Percentiles rank a stretch among this genome's conserved stretches.
These are phyloP conservation scores for Heliconius hermathena DNA, from an alignment of 1,140 invertebrate genomes.

Conservation along the genomic window DNA sequence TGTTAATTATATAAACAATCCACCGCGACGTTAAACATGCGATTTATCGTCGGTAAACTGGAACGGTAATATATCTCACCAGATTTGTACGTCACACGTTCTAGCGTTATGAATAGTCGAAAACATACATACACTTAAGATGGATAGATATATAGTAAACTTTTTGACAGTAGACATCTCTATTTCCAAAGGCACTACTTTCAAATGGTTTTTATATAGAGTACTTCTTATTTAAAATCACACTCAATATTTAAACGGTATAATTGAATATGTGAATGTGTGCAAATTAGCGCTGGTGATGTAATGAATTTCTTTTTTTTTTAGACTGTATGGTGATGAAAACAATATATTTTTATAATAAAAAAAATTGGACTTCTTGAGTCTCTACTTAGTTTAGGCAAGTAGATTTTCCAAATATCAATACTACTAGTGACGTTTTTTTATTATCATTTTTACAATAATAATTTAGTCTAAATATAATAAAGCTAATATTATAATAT, in stretches of 20 bases:
- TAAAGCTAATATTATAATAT: too few relatives aligned
- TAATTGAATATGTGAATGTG: too few relatives aligned
- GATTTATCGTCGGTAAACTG: conserved; percentile 76
- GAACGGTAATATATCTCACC: conserved; percentile 66
- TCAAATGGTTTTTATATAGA: conserved; percentile 33
- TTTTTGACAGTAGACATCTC: conserved; percentile 38
- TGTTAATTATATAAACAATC: conserved; percentile 75
- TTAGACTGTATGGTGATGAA: not conserved
- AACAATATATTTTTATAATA: not conserved
- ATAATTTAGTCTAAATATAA: too few relatives aligned
- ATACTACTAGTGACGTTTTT: too few relatives aligned
- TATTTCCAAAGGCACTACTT: conserved; percentile 49
- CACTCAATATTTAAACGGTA: not conserved
- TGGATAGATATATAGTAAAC: conserved; percentile 56
- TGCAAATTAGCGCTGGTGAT: not conserved
- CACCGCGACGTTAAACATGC: conserved; percentile 74
- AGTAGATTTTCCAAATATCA: too few relatives aligned
- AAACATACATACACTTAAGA: conserved; percentile 51
- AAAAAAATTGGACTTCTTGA: too few relatives aligned
- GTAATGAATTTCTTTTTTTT: not conserved
- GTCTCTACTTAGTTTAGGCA: too few relatives aligned
- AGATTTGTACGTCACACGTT: conserved; percentile 61
- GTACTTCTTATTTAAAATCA: not conserved
- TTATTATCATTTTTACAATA: too few relatives aligned
- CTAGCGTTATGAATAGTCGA: conserved; percentile 57